Evolutionary conservation across 2,888 invertebrate genomes (phyloP).

Genomic region (Leucophenga montana): DNA sequence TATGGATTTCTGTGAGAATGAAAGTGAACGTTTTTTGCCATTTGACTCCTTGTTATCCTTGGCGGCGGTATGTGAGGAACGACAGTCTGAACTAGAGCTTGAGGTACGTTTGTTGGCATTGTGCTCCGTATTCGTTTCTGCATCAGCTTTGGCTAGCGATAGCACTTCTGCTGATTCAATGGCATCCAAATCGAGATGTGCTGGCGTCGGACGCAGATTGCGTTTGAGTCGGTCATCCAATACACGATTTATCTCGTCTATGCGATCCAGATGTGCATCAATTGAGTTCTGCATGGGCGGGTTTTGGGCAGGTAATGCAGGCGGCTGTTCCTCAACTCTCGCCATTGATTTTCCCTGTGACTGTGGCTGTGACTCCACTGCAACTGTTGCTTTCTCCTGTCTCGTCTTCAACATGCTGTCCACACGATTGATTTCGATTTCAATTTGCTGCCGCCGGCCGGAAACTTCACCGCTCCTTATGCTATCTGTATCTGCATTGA

Average conservation of each 20-base stretch:
- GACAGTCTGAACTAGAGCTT: constrained; percentile 68
- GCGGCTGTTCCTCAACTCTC: not conserved
- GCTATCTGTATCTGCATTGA: constrained; percentile 39
- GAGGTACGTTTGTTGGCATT: constrained; percentile 62
- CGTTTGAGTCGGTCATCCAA: constrained; percentile 70
- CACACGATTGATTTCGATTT: constrained; percentile 63
- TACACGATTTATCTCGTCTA: constrained; percentile 70
- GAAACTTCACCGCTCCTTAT: constrained; percentile 47
- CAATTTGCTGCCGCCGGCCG: constrained; percentile 46
- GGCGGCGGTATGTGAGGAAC: constrained; percentile 48
- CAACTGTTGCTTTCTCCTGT: constrained; percentile 1
- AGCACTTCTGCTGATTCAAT: constrained; percentile 57
- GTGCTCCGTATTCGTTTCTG: constrained; percentile 41
- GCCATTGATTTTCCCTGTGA: not conserved
- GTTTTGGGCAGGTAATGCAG: not conserved
- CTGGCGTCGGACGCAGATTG: constrained; percentile 52
- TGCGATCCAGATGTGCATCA: constrained; percentile 70
- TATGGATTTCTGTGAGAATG: constrained; percentile 71
- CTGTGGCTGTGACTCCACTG: too few species aligned
- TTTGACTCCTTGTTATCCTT: constrained; percentile 30
- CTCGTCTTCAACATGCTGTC: constrained; percentile 35
- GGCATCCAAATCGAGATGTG: constrained; percentile 57
- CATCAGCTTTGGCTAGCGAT: constrained; percentile 40
- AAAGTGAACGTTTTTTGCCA: constrained; percentile 69
- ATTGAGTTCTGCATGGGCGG: constrained; percentile 65